phyloP scores from a whole-genome alignment of 2,888 invertebrate species.

The Heliconius erato region DNA sequence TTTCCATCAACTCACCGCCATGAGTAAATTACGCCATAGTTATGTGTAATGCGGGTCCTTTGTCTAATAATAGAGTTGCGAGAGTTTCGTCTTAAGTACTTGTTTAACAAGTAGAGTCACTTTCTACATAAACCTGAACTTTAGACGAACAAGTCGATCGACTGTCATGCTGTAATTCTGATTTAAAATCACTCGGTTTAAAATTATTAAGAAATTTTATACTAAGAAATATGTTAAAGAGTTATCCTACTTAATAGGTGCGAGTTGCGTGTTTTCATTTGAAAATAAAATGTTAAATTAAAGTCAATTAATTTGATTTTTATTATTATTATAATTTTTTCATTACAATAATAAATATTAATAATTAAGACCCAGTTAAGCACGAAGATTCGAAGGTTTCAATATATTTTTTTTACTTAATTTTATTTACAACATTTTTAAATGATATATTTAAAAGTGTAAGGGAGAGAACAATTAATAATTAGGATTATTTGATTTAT shows the following conservation, averaged over 20 bases:
- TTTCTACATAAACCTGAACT: constrained; percentile 47
- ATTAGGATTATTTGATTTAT: too few species aligned
- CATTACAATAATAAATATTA: too few species aligned
- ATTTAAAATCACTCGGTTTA: constrained; percentile 31
- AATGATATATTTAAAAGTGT: too few species aligned
- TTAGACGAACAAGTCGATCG: constrained; percentile 39
- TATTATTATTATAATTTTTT: too few species aligned
- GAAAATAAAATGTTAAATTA: too few species aligned
- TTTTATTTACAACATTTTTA: too few species aligned
- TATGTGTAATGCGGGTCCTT: constrained; percentile 53
- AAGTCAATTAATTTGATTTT: too few species aligned
- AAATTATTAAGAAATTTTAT: constrained; percentile 28
- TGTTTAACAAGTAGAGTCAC: constrained; percentile 53
- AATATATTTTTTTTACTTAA: too few species aligned
- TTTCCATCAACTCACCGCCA: constrained; percentile 56
- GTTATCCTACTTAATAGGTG: constrained; percentile 1
- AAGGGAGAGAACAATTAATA: too few species aligned
- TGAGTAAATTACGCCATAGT: constrained; percentile 71
- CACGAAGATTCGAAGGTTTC: too few species aligned
- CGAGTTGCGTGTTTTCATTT: too few species aligned
- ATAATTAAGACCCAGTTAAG: too few species aligned
- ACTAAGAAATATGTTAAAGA: constrained; percentile 29
- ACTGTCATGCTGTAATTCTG: constrained; percentile 30
- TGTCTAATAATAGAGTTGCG: constrained; percentile 42
- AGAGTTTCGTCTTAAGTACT: constrained; percentile 57